Conservation (phyloP, 2,888 invertebrate genomes). For the Schizotus pectinicornis region DNA sequence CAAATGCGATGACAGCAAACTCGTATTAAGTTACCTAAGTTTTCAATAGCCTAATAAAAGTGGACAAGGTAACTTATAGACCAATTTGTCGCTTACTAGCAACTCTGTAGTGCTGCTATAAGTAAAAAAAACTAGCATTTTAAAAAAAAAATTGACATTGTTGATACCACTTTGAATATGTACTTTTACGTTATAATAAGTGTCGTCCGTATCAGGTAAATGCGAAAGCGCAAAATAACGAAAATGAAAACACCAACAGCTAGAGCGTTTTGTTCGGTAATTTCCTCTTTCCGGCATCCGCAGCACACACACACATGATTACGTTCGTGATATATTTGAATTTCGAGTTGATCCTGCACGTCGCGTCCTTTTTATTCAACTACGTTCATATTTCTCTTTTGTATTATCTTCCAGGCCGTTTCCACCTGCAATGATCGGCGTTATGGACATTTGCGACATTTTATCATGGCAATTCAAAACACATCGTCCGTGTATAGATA, state of each 20-base stretch:
- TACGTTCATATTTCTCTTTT: constrained; percentile 53
- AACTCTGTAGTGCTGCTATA: too few relatives aligned
- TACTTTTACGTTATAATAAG: too few relatives aligned
- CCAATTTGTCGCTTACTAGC: too few relatives aligned
- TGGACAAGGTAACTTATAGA: too few relatives aligned
- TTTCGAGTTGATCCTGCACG: constrained; percentile 44
- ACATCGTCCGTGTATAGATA: constrained; percentile 58
- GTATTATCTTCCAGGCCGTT: constrained; percentile 60
- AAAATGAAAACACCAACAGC: neutral
- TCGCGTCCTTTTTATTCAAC: constrained; percentile 47
- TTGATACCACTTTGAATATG: too few relatives aligned
- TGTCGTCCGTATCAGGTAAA: too few relatives aligned
- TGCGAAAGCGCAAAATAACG: constrained; percentile 1
- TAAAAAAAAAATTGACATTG: too few relatives aligned
- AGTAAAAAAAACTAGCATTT: too few relatives aligned
- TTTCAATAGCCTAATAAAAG: too few relatives aligned
- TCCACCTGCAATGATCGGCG: constrained; percentile 58
- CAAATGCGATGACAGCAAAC: too few relatives aligned
- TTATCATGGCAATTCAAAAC: constrained; percentile 58
- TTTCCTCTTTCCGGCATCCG: constrained; percentile 11
- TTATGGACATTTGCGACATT: constrained; percentile 57
- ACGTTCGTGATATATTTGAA: constrained; percentile 39
- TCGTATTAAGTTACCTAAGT: too few relatives aligned
- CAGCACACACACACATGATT: constrained; percentile 33
- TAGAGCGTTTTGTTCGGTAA: constrained; percentile 12